These are phyloP conservation scores for Apodemus speciosus DNA, from an alignment of 2,113 vertebrate genomes.

Conservation along the genomic window DNA sequence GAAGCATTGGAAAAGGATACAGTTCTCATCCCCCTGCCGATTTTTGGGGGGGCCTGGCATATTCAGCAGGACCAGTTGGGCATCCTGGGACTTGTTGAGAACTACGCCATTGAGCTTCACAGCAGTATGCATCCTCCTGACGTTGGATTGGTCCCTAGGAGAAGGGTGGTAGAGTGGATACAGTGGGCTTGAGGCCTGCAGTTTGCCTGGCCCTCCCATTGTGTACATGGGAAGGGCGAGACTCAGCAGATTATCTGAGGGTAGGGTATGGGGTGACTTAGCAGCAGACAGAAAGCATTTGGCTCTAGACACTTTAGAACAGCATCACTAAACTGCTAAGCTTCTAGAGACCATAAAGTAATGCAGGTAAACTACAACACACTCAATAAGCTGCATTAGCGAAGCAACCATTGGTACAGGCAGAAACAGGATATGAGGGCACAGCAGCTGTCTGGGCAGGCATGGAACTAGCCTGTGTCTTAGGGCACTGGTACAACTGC, in stretches of 20 bases:
- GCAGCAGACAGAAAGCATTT: neutral
- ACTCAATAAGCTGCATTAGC: too few relatives aligned
- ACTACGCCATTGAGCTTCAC: conserved; percentile 95
- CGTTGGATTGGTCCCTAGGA: conserved; percentile 93
- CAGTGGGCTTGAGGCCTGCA: neutral
- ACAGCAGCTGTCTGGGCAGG: neutral
- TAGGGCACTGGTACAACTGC: rapidly evolving
- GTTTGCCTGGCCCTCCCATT: neutral
- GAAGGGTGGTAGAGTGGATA: rapidly evolving
- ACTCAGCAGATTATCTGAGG: rapidly evolving
- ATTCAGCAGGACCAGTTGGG: conserved; percentile 96
- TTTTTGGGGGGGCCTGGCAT: conserved; percentile 96
- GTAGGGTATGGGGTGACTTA: neutral
- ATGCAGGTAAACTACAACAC: neutral
- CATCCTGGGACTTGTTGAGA: conserved; percentile 93
- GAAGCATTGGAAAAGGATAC: conserved; percentile 88
- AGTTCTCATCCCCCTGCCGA: conserved; percentile 96
- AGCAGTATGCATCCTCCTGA: conserved; percentile 97
- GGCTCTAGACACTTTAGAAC: neutral
- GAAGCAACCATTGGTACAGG: neutral
- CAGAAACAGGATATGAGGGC: neutral
- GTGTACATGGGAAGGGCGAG: neutral
- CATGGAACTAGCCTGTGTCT: neutral
- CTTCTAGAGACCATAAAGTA: neutral
- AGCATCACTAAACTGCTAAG: neutral